A percentile compares a stretch with the other conserved stretches of the same genome.
phyloP scores from a whole-genome alignment of 2,888 invertebrate genomes.

The Melipona bicolor region DNA sequence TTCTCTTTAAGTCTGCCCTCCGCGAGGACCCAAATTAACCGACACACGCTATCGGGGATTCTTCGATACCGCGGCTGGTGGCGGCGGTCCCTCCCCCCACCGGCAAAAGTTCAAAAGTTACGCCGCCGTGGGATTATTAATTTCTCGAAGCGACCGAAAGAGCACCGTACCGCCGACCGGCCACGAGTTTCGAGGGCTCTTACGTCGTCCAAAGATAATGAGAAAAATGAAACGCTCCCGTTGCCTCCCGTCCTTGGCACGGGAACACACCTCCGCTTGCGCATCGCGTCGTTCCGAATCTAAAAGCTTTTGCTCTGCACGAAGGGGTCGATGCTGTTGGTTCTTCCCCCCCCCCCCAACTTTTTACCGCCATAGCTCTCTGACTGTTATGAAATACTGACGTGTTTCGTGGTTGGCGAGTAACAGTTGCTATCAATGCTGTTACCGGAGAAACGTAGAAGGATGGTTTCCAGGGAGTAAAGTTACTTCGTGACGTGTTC shows the following conservation, averaged over 20 bases:
- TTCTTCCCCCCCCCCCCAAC: neutral
- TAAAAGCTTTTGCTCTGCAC: neutral
- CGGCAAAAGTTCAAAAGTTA: conserved; percentile 32
- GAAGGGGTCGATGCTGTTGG: neutral
- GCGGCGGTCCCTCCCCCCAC: neutral
- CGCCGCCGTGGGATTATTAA: conserved; percentile 51
- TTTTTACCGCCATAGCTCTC: neutral
- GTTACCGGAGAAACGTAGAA: neutral
- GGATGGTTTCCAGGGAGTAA: conserved; percentile 4
- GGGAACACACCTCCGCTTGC: neutral
- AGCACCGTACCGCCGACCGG: conserved; percentile 18
- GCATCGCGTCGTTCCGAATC: too few relatives aligned
- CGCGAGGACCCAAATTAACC: conserved; percentile 53
- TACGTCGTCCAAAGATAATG: conserved; percentile 38
- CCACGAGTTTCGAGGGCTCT: conserved; percentile 4
- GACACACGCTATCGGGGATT: conserved; percentile 38
- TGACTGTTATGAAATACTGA: conserved; percentile 5
- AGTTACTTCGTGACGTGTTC: neutral
- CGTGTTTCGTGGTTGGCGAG: neutral
- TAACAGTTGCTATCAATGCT: neutral
- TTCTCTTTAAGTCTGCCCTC: neutral
- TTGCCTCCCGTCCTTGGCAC: neutral
- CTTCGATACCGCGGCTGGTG: conserved; percentile 30
- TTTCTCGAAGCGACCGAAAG: conserved; percentile 46
- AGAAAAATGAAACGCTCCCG: conserved; percentile 42